Percentiles rank a stretch among this genome's conserved stretches.
Evolutionary conservation across 2,888 invertebrate species (phyloP).

Genomic region (Cephus pygmeus): DNA sequence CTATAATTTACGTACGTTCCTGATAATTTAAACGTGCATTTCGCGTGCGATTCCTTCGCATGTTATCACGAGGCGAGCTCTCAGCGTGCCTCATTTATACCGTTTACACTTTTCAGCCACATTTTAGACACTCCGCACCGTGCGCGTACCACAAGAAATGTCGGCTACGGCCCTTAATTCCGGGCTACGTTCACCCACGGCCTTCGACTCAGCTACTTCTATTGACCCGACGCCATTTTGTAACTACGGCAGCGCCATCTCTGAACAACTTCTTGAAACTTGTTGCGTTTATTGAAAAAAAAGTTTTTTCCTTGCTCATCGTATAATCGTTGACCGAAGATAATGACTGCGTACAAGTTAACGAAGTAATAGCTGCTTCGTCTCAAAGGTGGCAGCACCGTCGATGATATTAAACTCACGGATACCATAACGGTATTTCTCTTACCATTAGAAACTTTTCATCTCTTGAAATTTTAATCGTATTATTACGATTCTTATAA

Average conservation of each 20-base stretch:
- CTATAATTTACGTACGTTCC: slow-evolving; percentile 17
- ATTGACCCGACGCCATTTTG: slow-evolving; percentile 55
- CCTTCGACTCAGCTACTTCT: slow-evolving; percentile 29
- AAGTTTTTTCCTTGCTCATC: background rate
- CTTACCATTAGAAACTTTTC: background rate
- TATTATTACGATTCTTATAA: background rate
- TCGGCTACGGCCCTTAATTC: slow-evolving; percentile 27
- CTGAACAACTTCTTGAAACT: background rate
- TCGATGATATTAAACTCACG: background rate
- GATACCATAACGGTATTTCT: background rate
- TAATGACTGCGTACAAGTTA: background rate
- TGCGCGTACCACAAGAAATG: background rate
- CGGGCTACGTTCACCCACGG: slow-evolving; percentile 37
- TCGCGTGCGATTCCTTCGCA: slow-evolving; percentile 16
- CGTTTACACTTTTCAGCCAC: background rate
- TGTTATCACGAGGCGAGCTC: slow-evolving; percentile 10
- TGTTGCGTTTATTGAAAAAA: background rate
- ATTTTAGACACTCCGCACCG: background rate
- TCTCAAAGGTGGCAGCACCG: background rate
- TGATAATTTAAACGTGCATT: slow-evolving; percentile 18
- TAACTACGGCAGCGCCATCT: slow-evolving; percentile 20
- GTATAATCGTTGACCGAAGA: background rate
- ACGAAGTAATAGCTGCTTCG: background rate
- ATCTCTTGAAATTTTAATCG: background rate
- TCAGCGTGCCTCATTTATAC: background rate